Percentiles rank a stretch among this genome's conserved stretches.
phyloP scores from a whole-genome alignment of 2,797 vertebrate genomes.

The Enteromius unitaeniatus region DNA sequence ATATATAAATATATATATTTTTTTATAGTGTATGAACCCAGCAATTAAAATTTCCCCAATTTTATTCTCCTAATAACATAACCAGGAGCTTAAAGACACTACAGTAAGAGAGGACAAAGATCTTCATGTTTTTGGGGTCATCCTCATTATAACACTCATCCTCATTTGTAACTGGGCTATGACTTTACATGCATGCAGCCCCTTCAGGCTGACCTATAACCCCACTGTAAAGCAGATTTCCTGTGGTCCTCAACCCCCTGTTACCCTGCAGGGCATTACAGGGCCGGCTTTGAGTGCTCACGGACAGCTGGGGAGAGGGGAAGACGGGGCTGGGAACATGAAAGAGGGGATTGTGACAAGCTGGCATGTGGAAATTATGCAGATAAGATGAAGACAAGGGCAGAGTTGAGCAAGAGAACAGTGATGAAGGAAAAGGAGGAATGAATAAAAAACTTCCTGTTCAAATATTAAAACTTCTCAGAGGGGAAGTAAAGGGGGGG shows the following conservation, averaged over 20 bases:
- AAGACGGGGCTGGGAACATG: slow-evolving; percentile 63
- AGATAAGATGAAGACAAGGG: slow-evolving; percentile 66
- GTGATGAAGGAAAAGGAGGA: slow-evolving; percentile 66
- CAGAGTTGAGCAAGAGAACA: slow-evolving; percentile 67
- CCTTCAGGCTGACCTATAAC: slow-evolving; percentile 68
- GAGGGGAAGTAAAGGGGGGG: slow-evolving; percentile 43
- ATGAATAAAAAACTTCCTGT: slow-evolving; percentile 50
- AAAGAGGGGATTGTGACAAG: slow-evolving; percentile 77
- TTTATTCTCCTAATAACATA: slow-evolving; percentile 3
- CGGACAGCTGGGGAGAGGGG: slow-evolving; percentile 69
- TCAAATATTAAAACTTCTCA: slow-evolving; percentile 55
- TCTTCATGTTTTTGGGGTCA: slow-evolving; percentile 57
- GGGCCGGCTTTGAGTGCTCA: slow-evolving; percentile 74
- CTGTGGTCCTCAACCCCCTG: slow-evolving; percentile 68
- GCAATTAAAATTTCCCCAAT: slow-evolving; percentile 23
- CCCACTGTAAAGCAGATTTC: slow-evolving; percentile 65
- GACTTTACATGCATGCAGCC: slow-evolving; percentile 43
- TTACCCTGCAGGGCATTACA: slow-evolving; percentile 70
- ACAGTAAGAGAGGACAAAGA: slow-evolving; percentile 65
- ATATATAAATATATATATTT: no score
- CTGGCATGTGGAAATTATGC: slow-evolving; percentile 70
- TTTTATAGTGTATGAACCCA: slow-evolving; percentile 40
- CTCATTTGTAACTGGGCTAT: slow-evolving; percentile 24
- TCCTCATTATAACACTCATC: slow-evolving; percentile 27
- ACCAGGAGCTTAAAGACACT: slow-evolving; percentile 50